These are phyloP conservation scores for Coreoperca whiteheadi DNA, from an alignment of 2,113 vertebrate genomes.

Conservation along the genomic window DNA sequence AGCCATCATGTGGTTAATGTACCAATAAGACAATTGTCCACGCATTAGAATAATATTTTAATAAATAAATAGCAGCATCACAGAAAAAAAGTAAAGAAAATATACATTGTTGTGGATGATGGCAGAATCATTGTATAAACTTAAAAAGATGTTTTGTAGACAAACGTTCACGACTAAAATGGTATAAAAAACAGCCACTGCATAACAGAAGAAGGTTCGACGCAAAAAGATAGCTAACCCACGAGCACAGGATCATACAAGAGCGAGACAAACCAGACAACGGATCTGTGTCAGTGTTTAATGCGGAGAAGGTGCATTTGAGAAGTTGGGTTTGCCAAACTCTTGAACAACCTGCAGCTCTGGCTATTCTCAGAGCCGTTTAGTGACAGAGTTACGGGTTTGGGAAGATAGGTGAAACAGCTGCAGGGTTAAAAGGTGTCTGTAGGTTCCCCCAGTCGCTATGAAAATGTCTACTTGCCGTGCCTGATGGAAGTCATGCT, in stretches of 20 bases:
- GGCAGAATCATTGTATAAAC: slow-evolving; percentile 50
- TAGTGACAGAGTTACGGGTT: slow-evolving; percentile 25
- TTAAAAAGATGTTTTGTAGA: slow-evolving; percentile 58
- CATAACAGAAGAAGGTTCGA: slow-evolving; percentile 50
- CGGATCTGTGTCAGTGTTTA: background rate
- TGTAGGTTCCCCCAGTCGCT: background rate
- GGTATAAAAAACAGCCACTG: slow-evolving; percentile 64
- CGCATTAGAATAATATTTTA: slow-evolving; percentile 77
- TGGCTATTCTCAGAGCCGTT: slow-evolving; percentile 26
- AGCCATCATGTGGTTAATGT: background rate
- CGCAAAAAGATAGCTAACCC: slow-evolving; percentile 46
- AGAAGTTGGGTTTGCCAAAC: slow-evolving; percentile 26
- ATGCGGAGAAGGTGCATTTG: background rate
- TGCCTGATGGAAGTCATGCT: background rate
- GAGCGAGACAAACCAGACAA: slow-evolving; percentile 45
- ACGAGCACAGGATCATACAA: background rate
- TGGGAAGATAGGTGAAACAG: background rate
- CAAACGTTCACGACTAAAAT: slow-evolving; percentile 78
- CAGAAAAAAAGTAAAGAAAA: slow-evolving; percentile 68
- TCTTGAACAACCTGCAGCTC: slow-evolving; percentile 42
- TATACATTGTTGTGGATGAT: slow-evolving; percentile 65
- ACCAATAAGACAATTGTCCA: slow-evolving; percentile 32
- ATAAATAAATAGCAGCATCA: slow-evolving; percentile 85
- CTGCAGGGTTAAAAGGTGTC: no score
- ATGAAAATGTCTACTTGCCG: background rate